Evolutionary conservation across 2,113 vertebrate genomes (phyloP).

Genomic region (Plestiodon gilberti): DNA sequence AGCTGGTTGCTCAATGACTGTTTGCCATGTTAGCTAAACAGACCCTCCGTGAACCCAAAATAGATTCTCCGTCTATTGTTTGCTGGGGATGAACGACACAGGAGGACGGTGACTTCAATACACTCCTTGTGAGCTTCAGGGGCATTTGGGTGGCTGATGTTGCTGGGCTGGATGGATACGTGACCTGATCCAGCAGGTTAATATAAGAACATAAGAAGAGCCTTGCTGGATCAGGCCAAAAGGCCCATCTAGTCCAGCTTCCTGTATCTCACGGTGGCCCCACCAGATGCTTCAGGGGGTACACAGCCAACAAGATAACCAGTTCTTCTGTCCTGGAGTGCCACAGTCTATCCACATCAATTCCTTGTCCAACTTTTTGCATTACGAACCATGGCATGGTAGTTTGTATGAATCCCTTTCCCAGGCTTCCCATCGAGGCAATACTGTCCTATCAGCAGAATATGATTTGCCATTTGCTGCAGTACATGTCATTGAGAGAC

Average conservation of each 20-base stretch:
- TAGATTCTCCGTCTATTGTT: too few species aligned
- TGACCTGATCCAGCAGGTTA: too few species aligned
- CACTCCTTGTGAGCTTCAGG: neutral
- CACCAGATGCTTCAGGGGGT: too few species aligned
- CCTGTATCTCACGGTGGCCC: too few species aligned
- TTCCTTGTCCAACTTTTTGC: neutral
- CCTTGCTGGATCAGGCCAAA: too few species aligned
- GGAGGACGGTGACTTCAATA: neutral
- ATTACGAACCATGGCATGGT: neutral
- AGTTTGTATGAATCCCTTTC: neutral
- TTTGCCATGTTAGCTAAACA: neutral
- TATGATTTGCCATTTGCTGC: neutral
- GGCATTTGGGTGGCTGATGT: neutral
- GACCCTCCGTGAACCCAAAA: neutral
- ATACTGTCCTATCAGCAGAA: neutral
- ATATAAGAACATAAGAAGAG: too few species aligned
- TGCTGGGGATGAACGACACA: neutral
- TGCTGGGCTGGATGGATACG: neutral
- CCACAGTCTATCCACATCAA: neutral
- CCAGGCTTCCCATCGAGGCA: conserved; percentile 5
- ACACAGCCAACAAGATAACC: too few species aligned
- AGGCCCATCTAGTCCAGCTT: too few species aligned
- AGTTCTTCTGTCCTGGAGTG: neutral
- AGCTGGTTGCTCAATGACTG: neutral
- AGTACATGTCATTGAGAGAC: neutral